Percentiles rank a stretch among this genome's conserved stretches.
phyloP scores from a whole-genome alignment of 2,888 invertebrate genomes.

The Cryptus viduatorius region DNA sequence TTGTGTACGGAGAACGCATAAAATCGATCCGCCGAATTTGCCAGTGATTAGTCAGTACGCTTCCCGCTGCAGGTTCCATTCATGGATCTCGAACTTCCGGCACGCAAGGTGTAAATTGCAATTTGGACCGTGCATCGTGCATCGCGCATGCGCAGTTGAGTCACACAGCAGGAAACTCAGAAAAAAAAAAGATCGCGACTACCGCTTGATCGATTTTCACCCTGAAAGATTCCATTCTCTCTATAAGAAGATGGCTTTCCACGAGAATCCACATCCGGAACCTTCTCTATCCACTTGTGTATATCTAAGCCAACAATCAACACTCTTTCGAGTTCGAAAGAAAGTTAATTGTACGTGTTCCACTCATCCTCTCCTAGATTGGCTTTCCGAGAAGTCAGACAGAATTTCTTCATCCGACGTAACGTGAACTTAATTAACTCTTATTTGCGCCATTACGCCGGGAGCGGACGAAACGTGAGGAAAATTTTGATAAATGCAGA shows the following conservation, averaged over 20 bases:
- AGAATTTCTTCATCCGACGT: slow-evolving; percentile 40
- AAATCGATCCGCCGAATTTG: slow-evolving; percentile 52
- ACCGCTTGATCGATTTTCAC: slow-evolving; percentile 32
- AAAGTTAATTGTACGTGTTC: slow-evolving; percentile 59
- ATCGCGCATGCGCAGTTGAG: background rate
- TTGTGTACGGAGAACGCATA: slow-evolving; percentile 23
- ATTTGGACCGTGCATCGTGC: background rate
- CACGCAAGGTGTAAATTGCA: background rate
- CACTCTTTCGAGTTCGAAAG: slow-evolving; percentile 57
- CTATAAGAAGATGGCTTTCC: slow-evolving; percentile 46
- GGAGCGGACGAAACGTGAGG: slow-evolving; percentile 8
- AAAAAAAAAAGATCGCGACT: slow-evolving; percentile 24
- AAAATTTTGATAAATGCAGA: slow-evolving; percentile 55
- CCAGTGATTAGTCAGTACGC: slow-evolving; percentile 45
- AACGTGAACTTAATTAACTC: slow-evolving; percentile 53
- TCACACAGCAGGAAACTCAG: too few species aligned
- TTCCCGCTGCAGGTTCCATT: slow-evolving; percentile 19
- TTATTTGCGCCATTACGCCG: slow-evolving; percentile 45
- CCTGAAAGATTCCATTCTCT: slow-evolving; percentile 25
- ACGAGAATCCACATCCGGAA: slow-evolving; percentile 44
- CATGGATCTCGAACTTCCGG: slow-evolving; percentile 12
- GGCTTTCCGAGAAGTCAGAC: slow-evolving; percentile 51
- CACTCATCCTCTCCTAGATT: slow-evolving; percentile 48
- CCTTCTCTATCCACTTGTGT: slow-evolving; percentile 9
- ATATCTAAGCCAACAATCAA: slow-evolving; percentile 54